Conservation (phyloP, 2,888 invertebrate species). For the Ceramica pisi region DNA sequence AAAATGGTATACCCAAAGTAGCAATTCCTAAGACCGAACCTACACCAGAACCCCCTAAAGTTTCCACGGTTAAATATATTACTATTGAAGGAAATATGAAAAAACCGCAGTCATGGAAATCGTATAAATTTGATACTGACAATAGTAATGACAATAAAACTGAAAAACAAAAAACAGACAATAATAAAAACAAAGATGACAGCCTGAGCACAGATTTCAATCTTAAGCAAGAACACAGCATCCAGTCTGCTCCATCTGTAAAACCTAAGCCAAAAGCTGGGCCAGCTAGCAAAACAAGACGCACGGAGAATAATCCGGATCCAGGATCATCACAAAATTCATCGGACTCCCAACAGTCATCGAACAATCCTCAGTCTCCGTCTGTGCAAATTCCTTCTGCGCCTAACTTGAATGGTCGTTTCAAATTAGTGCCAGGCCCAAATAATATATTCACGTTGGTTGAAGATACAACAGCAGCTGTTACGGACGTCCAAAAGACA, state of each 20-base stretch:
- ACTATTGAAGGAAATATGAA: constrained; percentile 73
- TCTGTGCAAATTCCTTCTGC: constrained; percentile 74
- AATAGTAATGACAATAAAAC: constrained; percentile 32
- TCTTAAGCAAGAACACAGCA: constrained; percentile 27
- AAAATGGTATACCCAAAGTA: constrained; percentile 80
- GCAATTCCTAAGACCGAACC: constrained; percentile 72
- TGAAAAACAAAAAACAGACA: constrained; percentile 44
- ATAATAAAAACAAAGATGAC: constrained; percentile 4
- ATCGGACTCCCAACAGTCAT: constrained; percentile 28
- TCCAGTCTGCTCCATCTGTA: constrained; percentile 35
- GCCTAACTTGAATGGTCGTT: constrained; percentile 80
- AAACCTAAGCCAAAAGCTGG: constrained; percentile 81
- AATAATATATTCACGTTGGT: constrained; percentile 84
- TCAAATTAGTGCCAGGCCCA: constrained; percentile 84
- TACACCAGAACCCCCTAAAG: constrained; percentile 78
- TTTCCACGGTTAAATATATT: constrained; percentile 84
- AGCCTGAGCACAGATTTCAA: constrained; percentile 1
- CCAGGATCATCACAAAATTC: constrained; percentile 38
- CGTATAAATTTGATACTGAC: constrained; percentile 60
- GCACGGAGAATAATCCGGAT: constrained; percentile 49
- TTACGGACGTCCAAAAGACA: constrained; percentile 45
- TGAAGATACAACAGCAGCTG: constrained; percentile 72
- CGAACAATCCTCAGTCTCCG: constrained; percentile 63
- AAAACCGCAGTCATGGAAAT: constrained; percentile 63
- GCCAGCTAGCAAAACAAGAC: constrained; percentile 84